Evolutionary conservation across 2,797 vertebrate genomes (phyloP).

Genomic region (Eupleurogrammus muticus): DNA sequence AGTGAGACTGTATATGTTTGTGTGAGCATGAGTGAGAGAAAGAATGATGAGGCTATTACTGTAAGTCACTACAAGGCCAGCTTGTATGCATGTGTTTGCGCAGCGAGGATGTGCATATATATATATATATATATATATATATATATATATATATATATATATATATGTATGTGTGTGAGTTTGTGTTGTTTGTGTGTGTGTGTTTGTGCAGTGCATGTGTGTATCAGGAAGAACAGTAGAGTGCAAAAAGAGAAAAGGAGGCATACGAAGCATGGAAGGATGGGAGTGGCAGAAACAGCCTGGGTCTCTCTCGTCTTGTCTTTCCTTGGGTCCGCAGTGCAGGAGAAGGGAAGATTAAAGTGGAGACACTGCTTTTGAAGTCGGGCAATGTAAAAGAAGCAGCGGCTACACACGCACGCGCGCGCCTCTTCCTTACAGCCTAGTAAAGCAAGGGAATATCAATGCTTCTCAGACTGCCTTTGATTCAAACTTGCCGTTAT

Average conservation of each 20-base stretch:
- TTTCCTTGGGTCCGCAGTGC: constrained; percentile 72
- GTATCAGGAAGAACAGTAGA: constrained; percentile 3
- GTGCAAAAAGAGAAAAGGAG: constrained; percentile 28
- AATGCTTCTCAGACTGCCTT: constrained; percentile 65
- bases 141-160: not conserved
- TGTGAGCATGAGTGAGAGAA: constrained; percentile 28
- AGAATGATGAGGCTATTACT: constrained; percentile 56
- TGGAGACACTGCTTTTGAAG: constrained; percentile 77
- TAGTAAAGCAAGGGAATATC: constrained; percentile 65
- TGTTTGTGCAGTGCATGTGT: not conserved
- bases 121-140: not conserved
- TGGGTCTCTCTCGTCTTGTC: constrained; percentile 63
- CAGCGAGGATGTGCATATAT: constrained; percentile 21
- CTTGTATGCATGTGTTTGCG: constrained; percentile 33
- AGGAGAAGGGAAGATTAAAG: constrained; percentile 82
- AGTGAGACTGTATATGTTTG: constrained; percentile 49
- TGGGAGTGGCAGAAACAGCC: constrained; percentile 63
- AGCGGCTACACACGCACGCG: constrained; percentile 31
- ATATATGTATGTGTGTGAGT: too few species aligned
- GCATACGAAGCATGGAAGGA: constrained; percentile 41
- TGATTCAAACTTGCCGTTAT: constrained; percentile 66
- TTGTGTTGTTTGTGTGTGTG: constrained; percentile 25
- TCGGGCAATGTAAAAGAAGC: constrained; percentile 67
- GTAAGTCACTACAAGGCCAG: constrained; percentile 62
- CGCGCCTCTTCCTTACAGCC: constrained; percentile 43